Conservation (phyloP, 2,888 invertebrate species). For the Malthinus flaveolus region DNA sequence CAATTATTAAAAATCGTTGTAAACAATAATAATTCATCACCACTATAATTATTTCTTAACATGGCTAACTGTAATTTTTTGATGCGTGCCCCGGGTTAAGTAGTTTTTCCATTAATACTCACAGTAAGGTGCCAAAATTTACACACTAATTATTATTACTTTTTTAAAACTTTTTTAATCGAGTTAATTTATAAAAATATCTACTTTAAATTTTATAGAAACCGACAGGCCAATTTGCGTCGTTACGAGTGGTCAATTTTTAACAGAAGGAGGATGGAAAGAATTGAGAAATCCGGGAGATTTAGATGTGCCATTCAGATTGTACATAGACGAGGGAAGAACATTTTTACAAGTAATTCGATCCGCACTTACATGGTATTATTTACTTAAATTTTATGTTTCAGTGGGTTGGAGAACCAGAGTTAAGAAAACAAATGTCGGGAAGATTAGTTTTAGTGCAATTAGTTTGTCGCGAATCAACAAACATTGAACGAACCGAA, state of each 20-base stretch:
- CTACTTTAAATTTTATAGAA: conserved; percentile 34
- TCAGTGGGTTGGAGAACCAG: conserved; percentile 84
- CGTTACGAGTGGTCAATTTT: conserved; percentile 81
- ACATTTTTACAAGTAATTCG: conserved; percentile 75
- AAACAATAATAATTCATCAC: conserved; percentile 6
- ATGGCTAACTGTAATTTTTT: conserved; percentile 1
- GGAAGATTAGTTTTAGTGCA: conserved; percentile 81
- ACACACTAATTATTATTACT: not conserved
- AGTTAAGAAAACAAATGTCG: conserved; percentile 74
- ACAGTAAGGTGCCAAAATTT: conserved; percentile 3
- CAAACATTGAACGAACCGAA: conserved; percentile 46
- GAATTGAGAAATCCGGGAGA: conserved; percentile 77
- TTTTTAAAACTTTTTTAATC: conserved; percentile 45
- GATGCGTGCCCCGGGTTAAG: not conserved
- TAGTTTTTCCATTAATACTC: not conserved
- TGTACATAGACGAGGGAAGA: conserved; percentile 79
- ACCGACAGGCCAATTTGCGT: conserved; percentile 74
- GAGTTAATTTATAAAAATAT: no score
- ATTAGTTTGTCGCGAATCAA: conserved; percentile 76
- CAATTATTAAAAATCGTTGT: conserved; percentile 1
- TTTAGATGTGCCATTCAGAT: conserved; percentile 77
- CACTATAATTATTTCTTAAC: conserved; percentile 1
- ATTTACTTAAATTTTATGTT: conserved; percentile 38
- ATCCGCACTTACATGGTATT: not conserved
- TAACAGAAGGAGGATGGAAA: conserved; percentile 77